A percentile compares a stretch with the other conserved stretches of the same genome.
Conservation (phyloP, 2,113 vertebrate species). For the Thalassoma bifasciatum region DNA sequence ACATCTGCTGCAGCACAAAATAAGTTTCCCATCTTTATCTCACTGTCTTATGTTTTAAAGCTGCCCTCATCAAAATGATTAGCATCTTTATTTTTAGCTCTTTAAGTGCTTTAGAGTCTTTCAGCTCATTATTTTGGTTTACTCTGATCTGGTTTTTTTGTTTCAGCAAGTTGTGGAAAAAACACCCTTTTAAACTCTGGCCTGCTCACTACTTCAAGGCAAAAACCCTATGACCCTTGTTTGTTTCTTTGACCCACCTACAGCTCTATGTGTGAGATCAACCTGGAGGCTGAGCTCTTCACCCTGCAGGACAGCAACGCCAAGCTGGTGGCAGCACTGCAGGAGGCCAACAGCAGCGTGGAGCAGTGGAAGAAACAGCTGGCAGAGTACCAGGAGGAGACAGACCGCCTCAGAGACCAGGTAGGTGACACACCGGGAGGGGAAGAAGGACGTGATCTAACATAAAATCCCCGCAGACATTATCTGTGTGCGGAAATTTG, state of each 20-base stretch:
- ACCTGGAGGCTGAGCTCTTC: slow-evolving; percentile 94
- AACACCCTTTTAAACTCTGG: background rate
- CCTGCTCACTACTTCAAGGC: background rate
- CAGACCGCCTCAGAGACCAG: slow-evolving; percentile 88
- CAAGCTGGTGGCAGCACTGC: slow-evolving; percentile 90
- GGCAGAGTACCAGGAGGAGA: slow-evolving; percentile 91
- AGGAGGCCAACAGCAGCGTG: slow-evolving; percentile 91
- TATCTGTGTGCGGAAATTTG: background rate
- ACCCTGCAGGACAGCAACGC: slow-evolving; percentile 95
- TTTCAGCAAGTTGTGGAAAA: background rate
- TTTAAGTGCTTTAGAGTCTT: background rate
- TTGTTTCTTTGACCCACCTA: background rate
- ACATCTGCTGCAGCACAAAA: slow-evolving; percentile 16
- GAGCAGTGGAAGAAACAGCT: slow-evolving; percentile 97
- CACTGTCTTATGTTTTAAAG: background rate
- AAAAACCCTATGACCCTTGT: background rate
- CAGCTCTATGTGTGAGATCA: slow-evolving; percentile 94
- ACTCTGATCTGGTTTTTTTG: background rate
- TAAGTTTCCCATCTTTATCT: slow-evolving; percentile 22
- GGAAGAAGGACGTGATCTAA: background rate
- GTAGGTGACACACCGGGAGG: slow-evolving; percentile 68
- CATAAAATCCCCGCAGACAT: background rate
- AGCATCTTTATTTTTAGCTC: too few species aligned
- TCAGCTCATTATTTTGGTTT: slow-evolving; percentile 1
- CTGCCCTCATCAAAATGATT: too few species aligned